Conservation (phyloP, 2,113 vertebrate genomes). For the Phrynosoma blainvillii region DNA sequence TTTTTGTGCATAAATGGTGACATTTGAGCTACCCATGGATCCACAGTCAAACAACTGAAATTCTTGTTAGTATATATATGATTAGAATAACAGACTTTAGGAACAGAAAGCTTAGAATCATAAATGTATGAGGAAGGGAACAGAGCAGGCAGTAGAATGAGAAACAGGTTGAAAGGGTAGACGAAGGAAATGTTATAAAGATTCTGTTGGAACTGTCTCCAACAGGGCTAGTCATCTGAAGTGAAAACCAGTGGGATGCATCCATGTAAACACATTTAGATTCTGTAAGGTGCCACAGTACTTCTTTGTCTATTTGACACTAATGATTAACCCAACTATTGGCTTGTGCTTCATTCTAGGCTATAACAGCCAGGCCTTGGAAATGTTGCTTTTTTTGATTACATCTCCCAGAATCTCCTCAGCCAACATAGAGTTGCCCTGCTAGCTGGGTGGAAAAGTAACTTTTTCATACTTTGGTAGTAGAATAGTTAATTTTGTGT, state of each 20-base stretch:
- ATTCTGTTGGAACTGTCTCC: neutral
- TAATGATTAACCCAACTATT: neutral
- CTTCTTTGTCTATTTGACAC: neutral
- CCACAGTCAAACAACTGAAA: neutral
- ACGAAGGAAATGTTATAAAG: neutral
- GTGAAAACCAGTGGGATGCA: neutral
- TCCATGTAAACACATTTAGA: neutral
- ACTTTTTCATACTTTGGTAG: too few relatives aligned
- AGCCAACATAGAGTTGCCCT: too few relatives aligned
- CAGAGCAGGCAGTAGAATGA: neutral
- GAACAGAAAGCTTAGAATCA: neutral
- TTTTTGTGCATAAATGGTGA: neutral
- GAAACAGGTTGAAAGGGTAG: neutral
- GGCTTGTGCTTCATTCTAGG: neutral
- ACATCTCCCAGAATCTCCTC: too few relatives aligned
- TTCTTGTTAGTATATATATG: neutral
- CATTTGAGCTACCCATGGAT: neutral
- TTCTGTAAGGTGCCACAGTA: neutral
- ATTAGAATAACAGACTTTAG: neutral
- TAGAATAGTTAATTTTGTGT: too few relatives aligned
- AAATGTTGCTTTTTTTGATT: too few relatives aligned
- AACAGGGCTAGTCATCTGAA: neutral
- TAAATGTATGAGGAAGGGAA: neutral
- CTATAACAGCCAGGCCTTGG: too few relatives aligned
- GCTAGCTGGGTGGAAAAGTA: too few relatives aligned